Conservation (phyloP, 2,888 invertebrate species). For the Physocephala rufipes region DNA sequence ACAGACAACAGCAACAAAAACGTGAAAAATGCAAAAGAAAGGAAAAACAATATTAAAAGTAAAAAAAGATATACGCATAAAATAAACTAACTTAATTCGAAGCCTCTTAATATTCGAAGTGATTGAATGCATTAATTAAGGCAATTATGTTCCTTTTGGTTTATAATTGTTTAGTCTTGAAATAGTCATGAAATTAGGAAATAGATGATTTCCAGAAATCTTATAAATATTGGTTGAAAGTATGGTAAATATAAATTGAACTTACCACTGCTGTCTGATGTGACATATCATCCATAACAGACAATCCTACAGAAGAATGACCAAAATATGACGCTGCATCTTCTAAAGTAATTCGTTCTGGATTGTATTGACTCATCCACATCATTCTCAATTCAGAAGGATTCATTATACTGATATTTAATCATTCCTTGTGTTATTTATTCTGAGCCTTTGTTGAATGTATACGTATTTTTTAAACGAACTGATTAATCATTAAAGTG, state of each 20-base stretch:
- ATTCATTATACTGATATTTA: slow-evolving; percentile 50
- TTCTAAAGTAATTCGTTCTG: slow-evolving; percentile 63
- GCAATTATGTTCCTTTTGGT: background rate
- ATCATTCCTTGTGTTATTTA: slow-evolving; percentile 16
- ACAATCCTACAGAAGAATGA: slow-evolving; percentile 67
- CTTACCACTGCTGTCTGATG: slow-evolving; percentile 69
- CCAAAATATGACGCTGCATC: slow-evolving; percentile 65
- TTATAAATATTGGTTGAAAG: background rate
- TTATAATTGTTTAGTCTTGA: background rate
- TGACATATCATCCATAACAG: slow-evolving; percentile 69
- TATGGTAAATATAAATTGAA: background rate
- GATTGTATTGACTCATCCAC: slow-evolving; percentile 72
- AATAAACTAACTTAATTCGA: slow-evolving; percentile 26
- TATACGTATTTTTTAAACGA: background rate
- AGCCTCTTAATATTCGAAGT: slow-evolving; percentile 9
- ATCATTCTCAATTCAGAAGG: slow-evolving; percentile 55
- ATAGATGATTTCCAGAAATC: no score
- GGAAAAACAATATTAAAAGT: slow-evolving; percentile 40
- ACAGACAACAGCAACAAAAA: slow-evolving; percentile 49
- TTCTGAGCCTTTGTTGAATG: background rate
- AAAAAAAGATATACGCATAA: slow-evolving; percentile 19
- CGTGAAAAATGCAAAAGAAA: slow-evolving; percentile 46
- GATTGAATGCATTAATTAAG: background rate
- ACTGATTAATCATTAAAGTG: no score
- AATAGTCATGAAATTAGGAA: no score